Evolutionary conservation across 1,140 invertebrate species (phyloP).

Genomic region (Cyphomyrmex costatus): DNA sequence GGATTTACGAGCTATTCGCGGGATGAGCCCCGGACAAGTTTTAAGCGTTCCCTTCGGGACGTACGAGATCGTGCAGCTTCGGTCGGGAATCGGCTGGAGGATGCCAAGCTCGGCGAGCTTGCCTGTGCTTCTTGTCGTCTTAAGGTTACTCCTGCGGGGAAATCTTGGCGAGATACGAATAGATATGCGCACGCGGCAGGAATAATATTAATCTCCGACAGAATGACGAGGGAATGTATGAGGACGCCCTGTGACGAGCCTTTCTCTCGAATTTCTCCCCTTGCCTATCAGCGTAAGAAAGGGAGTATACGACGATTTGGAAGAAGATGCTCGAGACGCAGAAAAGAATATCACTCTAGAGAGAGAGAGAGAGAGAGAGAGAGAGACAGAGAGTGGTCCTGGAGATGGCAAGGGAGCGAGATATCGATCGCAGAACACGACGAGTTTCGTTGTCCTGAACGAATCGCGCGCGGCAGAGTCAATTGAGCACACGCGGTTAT

Average conservation of each 20-base stretch:
- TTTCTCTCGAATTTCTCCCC: neutral
- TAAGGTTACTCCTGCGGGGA: constrained; percentile 12
- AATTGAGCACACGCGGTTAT: constrained; percentile 53
- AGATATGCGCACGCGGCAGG: constrained; percentile 34
- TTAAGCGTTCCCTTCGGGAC: constrained; percentile 12
- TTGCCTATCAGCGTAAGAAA: neutral
- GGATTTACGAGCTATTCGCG: constrained; percentile 2
- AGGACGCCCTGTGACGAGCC: neutral
- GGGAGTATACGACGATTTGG: constrained; percentile 9
- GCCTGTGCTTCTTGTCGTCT: neutral
- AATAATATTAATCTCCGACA: constrained; percentile 52
- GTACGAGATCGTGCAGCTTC: neutral
- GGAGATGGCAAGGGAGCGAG: neutral
- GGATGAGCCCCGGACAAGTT: constrained; percentile 12
- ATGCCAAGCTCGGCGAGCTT: neutral
- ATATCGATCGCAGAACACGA: constrained; percentile 32
- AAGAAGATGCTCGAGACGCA: constrained; percentile 17
- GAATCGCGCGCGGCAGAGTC: neutral
- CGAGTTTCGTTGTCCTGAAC: constrained; percentile 13
- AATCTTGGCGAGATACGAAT: constrained; percentile 39
- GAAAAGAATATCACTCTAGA: constrained; percentile 40
- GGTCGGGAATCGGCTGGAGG: neutral
- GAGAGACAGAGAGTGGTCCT: no score
- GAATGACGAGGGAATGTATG: neutral
- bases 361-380: no score